phyloP scores from a whole-genome alignment of 2,113 vertebrate species.

The Anarhynchus alexandrinus region DNA sequence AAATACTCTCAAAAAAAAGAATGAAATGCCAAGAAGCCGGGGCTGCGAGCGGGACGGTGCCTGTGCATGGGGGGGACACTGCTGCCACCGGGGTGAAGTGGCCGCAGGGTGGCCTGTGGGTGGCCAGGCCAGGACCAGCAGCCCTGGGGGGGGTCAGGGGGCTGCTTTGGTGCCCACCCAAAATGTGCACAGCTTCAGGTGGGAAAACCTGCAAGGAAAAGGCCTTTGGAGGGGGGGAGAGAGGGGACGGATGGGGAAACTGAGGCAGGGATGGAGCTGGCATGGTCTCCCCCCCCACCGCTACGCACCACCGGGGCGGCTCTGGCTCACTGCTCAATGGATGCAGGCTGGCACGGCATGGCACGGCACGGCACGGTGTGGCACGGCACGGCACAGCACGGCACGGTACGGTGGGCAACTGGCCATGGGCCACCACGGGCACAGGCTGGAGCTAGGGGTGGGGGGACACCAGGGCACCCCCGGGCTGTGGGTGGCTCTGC shows the following conservation, averaged over 20 bases:
- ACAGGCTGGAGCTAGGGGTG: not conserved
- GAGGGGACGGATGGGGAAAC: not conserved
- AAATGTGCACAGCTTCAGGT: rapidly evolving
- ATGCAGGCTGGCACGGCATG: not conserved
- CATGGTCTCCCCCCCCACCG: not conserved
- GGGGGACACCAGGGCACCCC: too few species aligned
- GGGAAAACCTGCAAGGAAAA: not conserved
- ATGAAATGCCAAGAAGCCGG: rapidly evolving
- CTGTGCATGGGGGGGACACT: not conserved
- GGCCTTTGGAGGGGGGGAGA: not conserved
- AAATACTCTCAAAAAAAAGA: not conserved
- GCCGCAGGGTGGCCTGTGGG: too few species aligned
- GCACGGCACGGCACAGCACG: not conserved
- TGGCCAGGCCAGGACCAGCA: not conserved
- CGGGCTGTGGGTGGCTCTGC: rapidly evolving
- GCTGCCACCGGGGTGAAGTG: not conserved
- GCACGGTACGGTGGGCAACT: rapidly evolving
- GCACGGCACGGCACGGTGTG: not conserved
- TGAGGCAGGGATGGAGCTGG: not conserved
- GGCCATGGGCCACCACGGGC: not conserved
- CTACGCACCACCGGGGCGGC: not conserved
- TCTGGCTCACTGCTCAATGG: not conserved
- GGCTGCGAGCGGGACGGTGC: not conserved
- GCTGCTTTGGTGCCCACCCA: not conserved
- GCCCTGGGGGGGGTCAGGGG: too few species aligned